A percentile compares a stretch with the other conserved stretches of the same genome.
Evolutionary conservation across 2,888 invertebrate species (phyloP).

Genomic region (Pocota personata): DNA sequence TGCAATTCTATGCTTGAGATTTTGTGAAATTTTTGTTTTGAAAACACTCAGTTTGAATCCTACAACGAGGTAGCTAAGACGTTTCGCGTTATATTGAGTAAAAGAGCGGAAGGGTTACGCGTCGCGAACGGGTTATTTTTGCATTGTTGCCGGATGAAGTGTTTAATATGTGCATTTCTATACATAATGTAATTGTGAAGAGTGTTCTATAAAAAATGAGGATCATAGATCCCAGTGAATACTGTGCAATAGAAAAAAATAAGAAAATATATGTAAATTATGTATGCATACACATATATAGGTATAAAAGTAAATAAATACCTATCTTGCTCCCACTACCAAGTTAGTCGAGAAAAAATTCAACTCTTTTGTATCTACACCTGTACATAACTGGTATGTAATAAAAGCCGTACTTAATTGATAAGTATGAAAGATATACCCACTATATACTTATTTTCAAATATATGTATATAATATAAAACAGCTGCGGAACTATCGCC

Average conservation of each 20-base stretch:
- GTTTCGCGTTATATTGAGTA: conserved; percentile 51
- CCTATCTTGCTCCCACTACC: no score
- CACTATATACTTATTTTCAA: no score
- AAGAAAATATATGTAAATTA: no score
- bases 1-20: conserved; percentile 50
- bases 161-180: background rate
- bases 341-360: no score
- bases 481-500: no score
- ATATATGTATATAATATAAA: no score
- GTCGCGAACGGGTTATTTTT: conserved; percentile 40
- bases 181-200: background rate
- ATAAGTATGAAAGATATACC: no score
- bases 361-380: no score
- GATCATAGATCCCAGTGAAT: background rate
- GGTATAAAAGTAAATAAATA: no score
- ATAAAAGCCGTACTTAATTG: no score
- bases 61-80: conserved; percentile 78
- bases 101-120: conserved; percentile 41
- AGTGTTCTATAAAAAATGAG: background rate
- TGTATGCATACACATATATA: no score
- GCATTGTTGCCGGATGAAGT: conserved; percentile 9
- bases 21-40: conserved; percentile 77
- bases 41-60: conserved; percentile 81
- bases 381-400: no score
- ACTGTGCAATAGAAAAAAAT: background rate